Conservation (phyloP, 2,113 vertebrate genomes). For the Helogale parvula region DNA sequence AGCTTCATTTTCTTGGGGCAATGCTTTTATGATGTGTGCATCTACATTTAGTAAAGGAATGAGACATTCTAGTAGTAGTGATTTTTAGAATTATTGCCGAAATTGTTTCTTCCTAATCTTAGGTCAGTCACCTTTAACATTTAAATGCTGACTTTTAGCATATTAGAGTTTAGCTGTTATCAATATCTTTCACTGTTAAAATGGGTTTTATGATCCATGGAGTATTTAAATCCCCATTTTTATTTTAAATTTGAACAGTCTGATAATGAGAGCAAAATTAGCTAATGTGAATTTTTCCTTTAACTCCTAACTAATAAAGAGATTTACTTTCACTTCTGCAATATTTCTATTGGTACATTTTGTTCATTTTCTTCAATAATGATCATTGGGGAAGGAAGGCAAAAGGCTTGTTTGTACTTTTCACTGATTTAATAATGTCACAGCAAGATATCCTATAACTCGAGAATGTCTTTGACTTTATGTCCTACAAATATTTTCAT, state of each 20-base stretch:
- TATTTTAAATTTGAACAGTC: not conserved
- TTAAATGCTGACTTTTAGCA: conserved; percentile 26
- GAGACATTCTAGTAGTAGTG: not conserved
- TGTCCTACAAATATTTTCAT: not conserved
- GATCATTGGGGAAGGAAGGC: not conserved
- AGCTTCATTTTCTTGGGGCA: conserved; percentile 40
- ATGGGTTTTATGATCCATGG: not conserved
- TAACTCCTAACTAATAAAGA: conserved; percentile 15
- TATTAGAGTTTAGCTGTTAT: not conserved
- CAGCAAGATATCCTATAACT: not conserved
- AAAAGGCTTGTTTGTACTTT: not conserved
- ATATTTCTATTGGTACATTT: not conserved
- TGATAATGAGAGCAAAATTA: conserved; percentile 54
- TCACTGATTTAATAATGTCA: not conserved
- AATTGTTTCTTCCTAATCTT: conserved; percentile 31
- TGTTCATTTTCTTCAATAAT: not conserved
- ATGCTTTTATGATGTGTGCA: not conserved
- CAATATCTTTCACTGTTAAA: conserved; percentile 44
- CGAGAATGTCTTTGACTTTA: not conserved
- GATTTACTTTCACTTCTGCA: not conserved
- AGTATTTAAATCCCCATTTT: conserved; percentile 23
- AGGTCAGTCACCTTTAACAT: conserved; percentile 46
- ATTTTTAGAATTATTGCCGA: conserved; percentile 49
- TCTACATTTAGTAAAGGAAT: conserved; percentile 38
- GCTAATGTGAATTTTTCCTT: not conserved